These are phyloP conservation scores for Lophochroa leadbeateri DNA, from an alignment of 2,113 vertebrate genomes.

Conservation along the genomic window DNA sequence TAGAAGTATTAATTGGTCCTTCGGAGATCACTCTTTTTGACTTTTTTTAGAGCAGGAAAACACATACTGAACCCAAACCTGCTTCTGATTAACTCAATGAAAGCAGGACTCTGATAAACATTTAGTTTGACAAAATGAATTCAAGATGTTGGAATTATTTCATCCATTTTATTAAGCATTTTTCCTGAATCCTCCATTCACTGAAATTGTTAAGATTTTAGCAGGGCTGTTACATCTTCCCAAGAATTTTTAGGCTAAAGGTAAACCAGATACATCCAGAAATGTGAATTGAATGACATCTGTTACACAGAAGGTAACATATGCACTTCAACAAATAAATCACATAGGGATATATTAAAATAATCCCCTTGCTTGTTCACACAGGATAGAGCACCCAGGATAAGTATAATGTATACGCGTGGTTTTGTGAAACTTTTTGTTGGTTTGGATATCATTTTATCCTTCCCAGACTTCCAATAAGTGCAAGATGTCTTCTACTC, in stretches of 20 bases:
- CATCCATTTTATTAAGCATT: slow-evolving; percentile 28
- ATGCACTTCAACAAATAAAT: background rate
- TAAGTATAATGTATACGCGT: background rate
- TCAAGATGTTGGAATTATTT: slow-evolving; percentile 67
- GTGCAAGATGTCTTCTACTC: background rate
- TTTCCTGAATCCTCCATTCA: slow-evolving; percentile 24
- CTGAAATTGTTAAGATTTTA: background rate
- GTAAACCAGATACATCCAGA: background rate
- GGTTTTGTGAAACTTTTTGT: slow-evolving; percentile 3
- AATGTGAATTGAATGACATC: background rate
- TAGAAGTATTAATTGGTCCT: slow-evolving; percentile 40
- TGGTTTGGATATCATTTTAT: background rate
- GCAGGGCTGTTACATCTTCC: background rate
- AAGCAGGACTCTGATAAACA: slow-evolving; percentile 54
- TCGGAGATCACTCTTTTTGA: background rate
- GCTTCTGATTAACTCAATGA: slow-evolving; percentile 60
- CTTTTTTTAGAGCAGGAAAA: background rate
- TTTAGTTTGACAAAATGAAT: slow-evolving; percentile 62
- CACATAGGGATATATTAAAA: background rate
- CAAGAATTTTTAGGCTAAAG: background rate
- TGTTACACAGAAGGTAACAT: background rate
- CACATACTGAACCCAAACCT: background rate
- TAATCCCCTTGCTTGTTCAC: slow-evolving; percentile 33
- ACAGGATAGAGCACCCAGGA: background rate
- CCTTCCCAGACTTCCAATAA: background rate